Percentiles rank a stretch among this genome's conserved stretches.
Evolutionary conservation across 1,140 invertebrate genomes (phyloP).

Genomic region (Megathymus violae): DNA sequence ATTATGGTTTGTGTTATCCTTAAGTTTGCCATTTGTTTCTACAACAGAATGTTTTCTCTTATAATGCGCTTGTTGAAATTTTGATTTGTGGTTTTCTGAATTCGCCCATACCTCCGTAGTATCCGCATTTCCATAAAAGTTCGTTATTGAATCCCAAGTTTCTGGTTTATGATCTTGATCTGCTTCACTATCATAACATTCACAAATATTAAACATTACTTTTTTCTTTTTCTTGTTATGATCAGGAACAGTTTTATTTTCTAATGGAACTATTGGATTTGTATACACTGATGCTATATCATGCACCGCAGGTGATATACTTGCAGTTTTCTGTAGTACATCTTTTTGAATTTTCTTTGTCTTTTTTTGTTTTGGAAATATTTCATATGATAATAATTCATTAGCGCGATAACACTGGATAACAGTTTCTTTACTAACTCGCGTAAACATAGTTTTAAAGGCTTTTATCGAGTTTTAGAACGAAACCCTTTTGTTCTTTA

Average conservation of each 20-base stretch:
- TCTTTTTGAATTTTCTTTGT: conserved; percentile 25
- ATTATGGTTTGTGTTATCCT: neutral
- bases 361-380: conserved; percentile 22
- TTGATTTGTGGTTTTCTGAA: neutral
- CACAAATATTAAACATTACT: conserved; percentile 15
- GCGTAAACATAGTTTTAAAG: neutral
- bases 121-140: conserved; percentile 17
- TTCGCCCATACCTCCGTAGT: conserved; percentile 12
- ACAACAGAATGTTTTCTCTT: neutral
- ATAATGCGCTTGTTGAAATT: conserved; percentile 3
- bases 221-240: conserved; percentile 21
- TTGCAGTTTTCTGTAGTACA: conserved; percentile 4
- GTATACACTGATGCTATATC: conserved; percentile 17
- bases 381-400: neutral
- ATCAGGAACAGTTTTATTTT: too few relatives aligned
- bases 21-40: neutral
- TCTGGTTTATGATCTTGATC: conserved; percentile 4
- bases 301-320: conserved; percentile 18
- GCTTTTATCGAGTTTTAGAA: conserved; percentile 1
- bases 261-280: too few relatives aligned
- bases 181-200: conserved; percentile 27
- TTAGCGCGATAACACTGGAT: conserved; percentile 1
- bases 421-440: neutral
- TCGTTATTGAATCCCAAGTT: conserved; percentile 26
- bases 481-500: neutral